Base-by-base conservation (phyloP, 2,113 vertebrate genomes). In the Anolis sagrei region DNA sequence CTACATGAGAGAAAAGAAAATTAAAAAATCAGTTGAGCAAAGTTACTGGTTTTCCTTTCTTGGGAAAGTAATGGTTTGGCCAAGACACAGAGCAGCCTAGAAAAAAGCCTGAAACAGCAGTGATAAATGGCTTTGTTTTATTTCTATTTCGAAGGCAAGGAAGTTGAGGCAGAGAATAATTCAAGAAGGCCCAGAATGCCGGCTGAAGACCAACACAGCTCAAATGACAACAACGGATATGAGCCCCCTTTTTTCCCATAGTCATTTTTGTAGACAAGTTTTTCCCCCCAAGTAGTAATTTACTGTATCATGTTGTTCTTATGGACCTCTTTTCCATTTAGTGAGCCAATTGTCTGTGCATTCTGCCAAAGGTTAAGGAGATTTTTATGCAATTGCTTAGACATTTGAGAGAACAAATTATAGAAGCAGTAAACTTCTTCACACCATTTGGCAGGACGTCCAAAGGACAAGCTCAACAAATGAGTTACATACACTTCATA, bases 1-100 rank as follows among this genome's bases (percentile, higher is more conserved):
- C 99, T 99, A 93, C 1, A 85, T 69, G 27, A 77, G 85, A 90
- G 75, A 76, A 62, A 82, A 61, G 81, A 64, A 84, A 87, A 83
- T 84, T 0, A 61, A 3, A 79, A 80, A 78, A 48, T 4, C 48
- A 32, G n/a, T 64, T 51, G 36, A 81, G 44, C 58, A 62, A 7
- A 69, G 23, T 85, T 89, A 87, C 0, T 72, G 2, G 0, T 25
- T 49, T 32, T 11, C 74, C 29, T 48, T 73, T 74, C 66, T 3
- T 48, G 66, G 21, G 44, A 85, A 58, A 74, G 79, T 18, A 69
- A 0, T 6, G 7, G 32, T 32, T 32, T 1, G 18, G n/a, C 39
- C n/a, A 68, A 6, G 2, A 25, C 48, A 36, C 2, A 29, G 23
- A 79, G 34, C 36, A 19, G 61, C 19, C 9, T 21, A 34, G 27